These are phyloP conservation scores for Anoplolepis gracilipes DNA, from an alignment of 1,140 invertebrate species.

Conservation along the genomic window DNA sequence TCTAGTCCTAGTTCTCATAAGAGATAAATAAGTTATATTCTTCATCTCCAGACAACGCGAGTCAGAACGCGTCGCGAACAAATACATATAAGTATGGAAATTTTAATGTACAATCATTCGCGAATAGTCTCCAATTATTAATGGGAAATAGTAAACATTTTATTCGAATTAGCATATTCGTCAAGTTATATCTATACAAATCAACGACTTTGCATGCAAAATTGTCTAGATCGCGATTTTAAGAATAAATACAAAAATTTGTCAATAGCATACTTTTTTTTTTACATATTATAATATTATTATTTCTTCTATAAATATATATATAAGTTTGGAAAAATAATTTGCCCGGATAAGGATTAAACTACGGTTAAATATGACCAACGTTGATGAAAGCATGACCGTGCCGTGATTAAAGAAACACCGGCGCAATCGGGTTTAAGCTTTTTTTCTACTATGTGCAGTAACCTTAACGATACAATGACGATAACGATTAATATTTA, in stretches of 20 bases:
- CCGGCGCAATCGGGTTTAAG: conserved; percentile 59
- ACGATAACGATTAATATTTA: conserved; percentile 70
- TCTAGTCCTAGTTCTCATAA: not conserved
- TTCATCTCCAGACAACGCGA: not conserved
- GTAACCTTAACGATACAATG: conserved; percentile 68
- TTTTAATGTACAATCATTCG: not conserved
- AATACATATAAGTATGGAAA: not conserved
- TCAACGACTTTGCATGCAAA: not conserved
- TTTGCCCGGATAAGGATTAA: conserved; percentile 22
- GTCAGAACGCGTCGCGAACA: not conserved
- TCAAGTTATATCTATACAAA: conserved; percentile 10
- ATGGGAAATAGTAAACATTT: not conserved
- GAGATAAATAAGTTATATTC: conserved; percentile 20
- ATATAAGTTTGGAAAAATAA: not conserved
- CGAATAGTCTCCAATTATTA: not conserved
- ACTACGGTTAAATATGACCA: conserved; percentile 34
- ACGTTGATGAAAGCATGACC: conserved; percentile 23
- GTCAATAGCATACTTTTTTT: not conserved
- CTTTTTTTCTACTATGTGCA: conserved; percentile 59
- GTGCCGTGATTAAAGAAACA: conserved; percentile 49
- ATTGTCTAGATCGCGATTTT: not conserved
- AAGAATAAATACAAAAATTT: not conserved
- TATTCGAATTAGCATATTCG: not conserved
- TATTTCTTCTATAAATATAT: conserved; percentile 1
- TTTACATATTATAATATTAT: conserved; percentile 7